Evolutionary conservation across 2,797 vertebrate species (phyloP).

Genomic region (Geotrypetes seraphini): DNA sequence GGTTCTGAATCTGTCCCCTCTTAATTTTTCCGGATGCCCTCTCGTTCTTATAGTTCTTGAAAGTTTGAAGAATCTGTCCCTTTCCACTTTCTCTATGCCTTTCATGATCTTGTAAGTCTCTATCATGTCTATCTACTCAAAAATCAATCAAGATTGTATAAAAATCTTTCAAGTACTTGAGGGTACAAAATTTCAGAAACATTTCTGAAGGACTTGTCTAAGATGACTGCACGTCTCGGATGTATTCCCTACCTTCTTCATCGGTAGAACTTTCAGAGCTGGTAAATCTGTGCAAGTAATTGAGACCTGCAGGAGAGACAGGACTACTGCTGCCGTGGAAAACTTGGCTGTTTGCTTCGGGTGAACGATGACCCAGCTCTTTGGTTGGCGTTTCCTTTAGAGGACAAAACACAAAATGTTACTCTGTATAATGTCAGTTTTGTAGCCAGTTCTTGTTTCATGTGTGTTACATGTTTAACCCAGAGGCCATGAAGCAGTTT

Average conservation of each 20-base stretch:
- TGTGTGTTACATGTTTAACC: too few species aligned
- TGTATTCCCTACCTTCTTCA: conserved; percentile 79
- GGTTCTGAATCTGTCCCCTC: too few species aligned
- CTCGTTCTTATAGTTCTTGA: too few species aligned
- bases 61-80: too few species aligned
- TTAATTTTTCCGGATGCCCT: too few species aligned
- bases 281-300: conserved; percentile 74
- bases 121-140: too few species aligned
- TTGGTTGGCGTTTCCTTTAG: conserved; percentile 91
- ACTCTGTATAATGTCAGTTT: neutral
- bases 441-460: too few species aligned
- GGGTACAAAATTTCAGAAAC: neutral
- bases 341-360: conserved; percentile 54
- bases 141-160: too few species aligned
- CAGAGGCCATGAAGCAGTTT: too few species aligned
- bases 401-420: neutral
- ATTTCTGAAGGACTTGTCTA: neutral
- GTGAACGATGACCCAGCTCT: conserved; percentile 73
- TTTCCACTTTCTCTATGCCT: too few species aligned
- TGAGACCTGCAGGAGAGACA: conserved; percentile 36
- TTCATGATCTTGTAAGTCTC: too few species aligned
- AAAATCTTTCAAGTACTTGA: neutral
- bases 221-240: neutral
- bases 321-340: conserved; percentile 62
- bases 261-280: conserved; percentile 96